A percentile compares a stretch with the other conserved stretches of the same genome.
phyloP scores from a whole-genome alignment of 2,888 invertebrate species.

The Molanna angustata region DNA sequence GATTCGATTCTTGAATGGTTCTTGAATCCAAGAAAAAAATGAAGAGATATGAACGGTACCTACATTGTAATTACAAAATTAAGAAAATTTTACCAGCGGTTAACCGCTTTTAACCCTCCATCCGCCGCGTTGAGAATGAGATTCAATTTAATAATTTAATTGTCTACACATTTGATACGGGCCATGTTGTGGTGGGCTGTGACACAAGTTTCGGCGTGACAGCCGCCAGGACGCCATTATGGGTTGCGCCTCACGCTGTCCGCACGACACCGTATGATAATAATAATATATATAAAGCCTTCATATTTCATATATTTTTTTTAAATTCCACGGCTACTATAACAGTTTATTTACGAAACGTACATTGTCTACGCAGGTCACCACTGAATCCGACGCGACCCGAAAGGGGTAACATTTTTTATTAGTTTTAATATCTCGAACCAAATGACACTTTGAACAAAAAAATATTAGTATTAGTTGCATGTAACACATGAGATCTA shows the following conservation, averaged over 20 bases:
- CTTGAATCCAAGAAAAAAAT: too few relatives aligned
- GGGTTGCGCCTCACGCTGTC: slow-evolving; percentile 7
- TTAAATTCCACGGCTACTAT: slow-evolving; percentile 10
- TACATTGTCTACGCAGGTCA: too few relatives aligned
- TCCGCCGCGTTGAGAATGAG: slow-evolving; percentile 4
- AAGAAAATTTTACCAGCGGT: slow-evolving; percentile 7
- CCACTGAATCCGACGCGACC: too few relatives aligned
- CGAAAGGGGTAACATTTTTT: too few relatives aligned
- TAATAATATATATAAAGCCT: neutral
- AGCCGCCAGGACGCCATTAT: neutral
- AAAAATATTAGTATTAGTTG: too few relatives aligned
- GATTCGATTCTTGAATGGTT: too few relatives aligned
- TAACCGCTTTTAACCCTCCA: slow-evolving; percentile 12
- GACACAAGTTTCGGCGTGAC: neutral
- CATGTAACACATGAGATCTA: too few relatives aligned
- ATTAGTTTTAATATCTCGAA: too few relatives aligned
- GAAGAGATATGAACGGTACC: too few relatives aligned
- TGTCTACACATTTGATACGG: slow-evolving; percentile 8
- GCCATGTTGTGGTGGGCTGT: neutral
- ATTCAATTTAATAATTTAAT: slow-evolving; percentile 14
- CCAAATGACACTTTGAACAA: too few relatives aligned
- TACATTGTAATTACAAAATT: slow-evolving; percentile 11
- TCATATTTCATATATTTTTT: neutral
- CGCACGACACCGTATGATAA: neutral
- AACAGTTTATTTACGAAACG: slow-evolving; percentile 17